Conservation (phyloP, 1,140 invertebrate genomes). For the Ceratoteleas bidentatus region DNA sequence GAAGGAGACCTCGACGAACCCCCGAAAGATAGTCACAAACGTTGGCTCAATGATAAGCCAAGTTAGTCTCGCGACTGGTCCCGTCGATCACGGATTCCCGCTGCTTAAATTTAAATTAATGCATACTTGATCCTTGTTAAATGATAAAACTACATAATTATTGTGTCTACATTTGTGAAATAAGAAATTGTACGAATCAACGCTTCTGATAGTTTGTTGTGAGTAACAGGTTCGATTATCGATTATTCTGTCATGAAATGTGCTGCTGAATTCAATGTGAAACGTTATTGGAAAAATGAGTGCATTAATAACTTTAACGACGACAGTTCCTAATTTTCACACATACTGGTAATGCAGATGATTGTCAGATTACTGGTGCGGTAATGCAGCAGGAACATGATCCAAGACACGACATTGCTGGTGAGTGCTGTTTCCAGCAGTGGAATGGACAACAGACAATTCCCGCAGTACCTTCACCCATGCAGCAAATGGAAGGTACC, state of each 20-base stretch:
- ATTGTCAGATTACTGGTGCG: constrained; percentile 2
- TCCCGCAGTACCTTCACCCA: constrained; percentile 73
- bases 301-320: no score
- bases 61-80: constrained; percentile 37
- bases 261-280: no score
- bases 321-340: no score
- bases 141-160: not conserved
- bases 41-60: constrained; percentile 39
- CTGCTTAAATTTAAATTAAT: no score
- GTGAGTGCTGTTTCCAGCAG: constrained; percentile 73
- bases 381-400: constrained; percentile 70
- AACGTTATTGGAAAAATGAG: no score
- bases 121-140: not conserved
- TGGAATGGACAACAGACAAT: constrained; percentile 69
- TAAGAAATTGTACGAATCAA: no score
- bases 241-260: no score
- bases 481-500: constrained; percentile 80
- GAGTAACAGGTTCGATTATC: no score
- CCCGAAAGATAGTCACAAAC: constrained; percentile 14
- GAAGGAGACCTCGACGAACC: constrained; percentile 34
- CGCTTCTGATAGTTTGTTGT: no score
- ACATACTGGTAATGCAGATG: constrained; percentile 2
- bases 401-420: constrained; percentile 65
- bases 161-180: not conserved
- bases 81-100: constrained; percentile 23